Conservation (phyloP, 2,888 invertebrate genomes). For the Lycophotia porphyrea region DNA sequence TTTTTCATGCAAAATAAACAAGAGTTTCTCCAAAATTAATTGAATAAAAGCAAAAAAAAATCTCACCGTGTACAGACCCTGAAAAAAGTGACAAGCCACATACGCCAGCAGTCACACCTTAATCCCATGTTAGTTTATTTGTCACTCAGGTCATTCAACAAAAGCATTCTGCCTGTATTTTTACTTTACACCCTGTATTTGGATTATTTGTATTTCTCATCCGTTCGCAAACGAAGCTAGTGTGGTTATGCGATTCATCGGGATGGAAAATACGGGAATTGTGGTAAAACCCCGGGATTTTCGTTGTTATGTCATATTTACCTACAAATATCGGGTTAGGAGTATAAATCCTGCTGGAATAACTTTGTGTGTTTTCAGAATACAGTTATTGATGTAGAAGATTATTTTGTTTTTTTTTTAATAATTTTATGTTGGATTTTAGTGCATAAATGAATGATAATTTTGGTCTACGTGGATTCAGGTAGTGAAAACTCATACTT, state of each 20-base stretch:
- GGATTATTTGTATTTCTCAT: conserved; percentile 35
- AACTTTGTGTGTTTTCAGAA: conserved; percentile 38
- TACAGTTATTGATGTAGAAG: conserved; percentile 5
- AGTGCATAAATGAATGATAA: background rate
- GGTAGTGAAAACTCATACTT: background rate
- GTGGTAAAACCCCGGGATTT: conserved; percentile 38
- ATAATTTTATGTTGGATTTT: conserved; percentile 6
- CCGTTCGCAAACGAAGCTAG: conserved; percentile 28
- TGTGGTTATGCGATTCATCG: conserved; percentile 38
- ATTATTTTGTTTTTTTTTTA: conserved; percentile 22
- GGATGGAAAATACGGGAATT: conserved; percentile 42
- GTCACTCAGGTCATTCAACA: conserved; percentile 66
- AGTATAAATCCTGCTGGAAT: conserved; percentile 39
- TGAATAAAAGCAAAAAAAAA: conserved; percentile 39
- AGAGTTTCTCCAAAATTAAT: conserved; percentile 14
- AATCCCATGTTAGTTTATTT: conserved; percentile 57
- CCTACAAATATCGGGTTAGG: conserved; percentile 40
- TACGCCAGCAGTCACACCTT: conserved; percentile 40
- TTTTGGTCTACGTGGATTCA: background rate
- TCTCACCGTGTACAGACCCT: conserved; percentile 39
- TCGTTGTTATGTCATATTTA: conserved; percentile 53
- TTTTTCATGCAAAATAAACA: conserved; percentile 16
- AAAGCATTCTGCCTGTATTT: conserved; percentile 47
- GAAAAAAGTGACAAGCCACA: conserved; percentile 52
- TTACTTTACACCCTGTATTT: conserved; percentile 42